phyloP scores from a whole-genome alignment of 2,888 invertebrate genomes.

The Antitype chi region DNA sequence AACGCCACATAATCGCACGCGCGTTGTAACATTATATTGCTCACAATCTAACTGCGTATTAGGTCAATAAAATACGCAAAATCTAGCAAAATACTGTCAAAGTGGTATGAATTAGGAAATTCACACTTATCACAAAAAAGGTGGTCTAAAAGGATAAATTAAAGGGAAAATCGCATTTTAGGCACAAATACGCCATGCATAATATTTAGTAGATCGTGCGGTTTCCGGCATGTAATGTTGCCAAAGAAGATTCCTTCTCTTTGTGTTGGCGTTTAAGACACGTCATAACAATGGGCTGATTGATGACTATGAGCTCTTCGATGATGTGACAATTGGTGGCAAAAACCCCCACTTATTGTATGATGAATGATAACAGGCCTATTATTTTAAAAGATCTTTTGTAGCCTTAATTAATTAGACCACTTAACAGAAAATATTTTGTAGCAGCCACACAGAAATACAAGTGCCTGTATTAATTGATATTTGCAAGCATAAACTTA shows the following conservation, averaged over 20 bases:
- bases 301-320: not conserved
- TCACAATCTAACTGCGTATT: not conserved
- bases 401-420: too few species aligned
- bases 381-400: not conserved
- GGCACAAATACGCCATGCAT: not conserved
- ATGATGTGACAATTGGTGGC: not conserved
- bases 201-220: not conserved
- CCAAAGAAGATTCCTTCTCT: not conserved
- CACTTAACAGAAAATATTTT: not conserved
- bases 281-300: not conserved
- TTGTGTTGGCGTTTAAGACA: too few species aligned
- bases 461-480: too few species aligned
- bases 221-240: not conserved
- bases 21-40: not conserved
- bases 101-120: not conserved
- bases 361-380: not conserved
- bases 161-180: too few species aligned
- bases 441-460: too few species aligned
- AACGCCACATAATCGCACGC: not conserved
- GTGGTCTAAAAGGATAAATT: too few species aligned
- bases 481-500: too few species aligned
- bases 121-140: conserved; percentile 13
- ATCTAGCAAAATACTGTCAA: not conserved
- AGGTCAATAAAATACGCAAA: not conserved
- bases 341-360: not conserved